These are phyloP conservation scores for Leucophenga varia DNA, from an alignment of 1,140 invertebrate genomes.

Conservation along the genomic window DNA sequence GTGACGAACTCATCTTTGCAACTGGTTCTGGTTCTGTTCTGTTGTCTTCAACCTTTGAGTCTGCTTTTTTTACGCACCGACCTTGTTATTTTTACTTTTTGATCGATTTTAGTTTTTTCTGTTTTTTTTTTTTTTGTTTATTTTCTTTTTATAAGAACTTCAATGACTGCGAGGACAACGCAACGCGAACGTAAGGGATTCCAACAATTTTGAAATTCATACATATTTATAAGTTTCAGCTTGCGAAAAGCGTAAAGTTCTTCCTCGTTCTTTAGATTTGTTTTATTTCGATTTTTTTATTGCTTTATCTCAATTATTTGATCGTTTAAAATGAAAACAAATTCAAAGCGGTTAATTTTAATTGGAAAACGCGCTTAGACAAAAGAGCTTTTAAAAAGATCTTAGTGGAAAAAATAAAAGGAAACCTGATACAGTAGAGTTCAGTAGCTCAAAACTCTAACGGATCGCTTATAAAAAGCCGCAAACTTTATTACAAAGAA, in stretches of 20 bases:
- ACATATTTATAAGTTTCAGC: conserved; percentile 55
- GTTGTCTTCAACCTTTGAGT: no score
- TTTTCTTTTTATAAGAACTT: not conserved
- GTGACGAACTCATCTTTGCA: conserved; percentile 19
- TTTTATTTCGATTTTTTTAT: conserved; percentile 17
- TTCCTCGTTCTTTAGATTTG: conserved; percentile 14
- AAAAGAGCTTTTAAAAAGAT: no score
- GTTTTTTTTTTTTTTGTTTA: conserved; percentile 10
- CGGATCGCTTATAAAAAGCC: no score
- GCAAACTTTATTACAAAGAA: no score
- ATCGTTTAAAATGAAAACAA: no score
- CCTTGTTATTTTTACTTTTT: conserved; percentile 31
- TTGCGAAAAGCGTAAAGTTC: conserved; percentile 41
- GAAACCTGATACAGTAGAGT: no score
- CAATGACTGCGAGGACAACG: not conserved
- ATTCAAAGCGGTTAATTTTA: not conserved
- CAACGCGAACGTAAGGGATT: conserved; percentile 40
- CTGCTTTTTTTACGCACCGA: conserved; percentile 36
- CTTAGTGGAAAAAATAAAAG: no score
- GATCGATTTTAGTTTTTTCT: conserved; percentile 1
- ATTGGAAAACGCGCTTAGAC: no score
- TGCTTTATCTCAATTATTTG: conserved; percentile 46
- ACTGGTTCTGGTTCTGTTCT: conserved; percentile 21
- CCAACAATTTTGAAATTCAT: conserved; percentile 55
- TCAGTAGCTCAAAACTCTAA: no score